A percentile compares a stretch with the other conserved stretches of the same genome.
Conservation (phyloP, 2,888 invertebrate genomes). For the Spilosoma lubricipeda region DNA sequence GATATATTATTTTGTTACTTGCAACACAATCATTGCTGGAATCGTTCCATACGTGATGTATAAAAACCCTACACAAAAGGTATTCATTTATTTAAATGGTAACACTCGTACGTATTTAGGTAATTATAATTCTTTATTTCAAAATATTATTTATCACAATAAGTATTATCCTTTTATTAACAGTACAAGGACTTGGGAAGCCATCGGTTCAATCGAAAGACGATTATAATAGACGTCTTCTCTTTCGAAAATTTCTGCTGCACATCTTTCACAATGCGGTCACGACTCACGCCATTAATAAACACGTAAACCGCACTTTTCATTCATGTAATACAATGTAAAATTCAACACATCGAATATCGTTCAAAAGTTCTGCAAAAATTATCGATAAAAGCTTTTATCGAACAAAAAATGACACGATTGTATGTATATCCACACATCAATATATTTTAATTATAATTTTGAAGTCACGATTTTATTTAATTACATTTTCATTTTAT, state of each 20-base stretch:
- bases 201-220: slow-evolving; percentile 47
- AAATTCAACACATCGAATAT: slow-evolving; percentile 37
- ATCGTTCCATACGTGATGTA: background rate
- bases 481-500: slow-evolving; percentile 28
- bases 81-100: background rate
- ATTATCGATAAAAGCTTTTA: slow-evolving; percentile 52
- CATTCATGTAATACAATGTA: slow-evolving; percentile 51
- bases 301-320: slow-evolving; percentile 49
- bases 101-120: background rate
- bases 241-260: slow-evolving; percentile 62
- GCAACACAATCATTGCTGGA: background rate
- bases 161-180: slow-evolving; percentile 24
- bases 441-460: slow-evolving; percentile 25
- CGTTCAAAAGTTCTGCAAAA: slow-evolving; percentile 38
- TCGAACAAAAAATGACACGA: slow-evolving; percentile 68
- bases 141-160: background rate
- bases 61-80: background rate
- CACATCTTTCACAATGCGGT: slow-evolving; percentile 49
- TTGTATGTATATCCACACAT: slow-evolving; percentile 56
- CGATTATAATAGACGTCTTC: slow-evolving; percentile 51
- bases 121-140: slow-evolving; percentile 1
- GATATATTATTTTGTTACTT: background rate
- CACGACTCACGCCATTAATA: slow-evolving; percentile 59
- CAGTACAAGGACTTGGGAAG: slow-evolving; percentile 28
- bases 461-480: slow-evolving; percentile 50